These are phyloP conservation scores for Sigmodon hispidus DNA, from an alignment of 2,113 vertebrate species.

Conservation along the genomic window DNA sequence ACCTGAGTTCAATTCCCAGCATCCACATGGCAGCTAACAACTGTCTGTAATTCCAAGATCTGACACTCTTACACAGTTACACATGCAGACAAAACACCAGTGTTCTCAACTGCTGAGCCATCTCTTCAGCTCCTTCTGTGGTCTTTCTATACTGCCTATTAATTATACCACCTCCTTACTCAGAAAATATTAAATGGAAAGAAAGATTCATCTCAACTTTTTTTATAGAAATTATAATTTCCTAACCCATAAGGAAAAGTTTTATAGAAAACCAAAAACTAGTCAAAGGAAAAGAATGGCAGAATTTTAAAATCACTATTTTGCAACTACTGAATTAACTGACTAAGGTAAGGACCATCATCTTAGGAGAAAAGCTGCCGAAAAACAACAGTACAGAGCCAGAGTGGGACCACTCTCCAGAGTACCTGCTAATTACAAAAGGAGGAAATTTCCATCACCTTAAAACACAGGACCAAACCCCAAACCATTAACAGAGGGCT, in stretches of 20 bases:
- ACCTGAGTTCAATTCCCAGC: too few relatives aligned
- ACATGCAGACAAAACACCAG: too few relatives aligned
- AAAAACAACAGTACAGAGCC: not conserved
- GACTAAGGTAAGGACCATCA: not conserved
- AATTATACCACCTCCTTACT: not conserved
- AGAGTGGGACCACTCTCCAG: not conserved
- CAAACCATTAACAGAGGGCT: not conserved
- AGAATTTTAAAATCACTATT: constrained; percentile 56
- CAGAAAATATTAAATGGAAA: constrained; percentile 54
- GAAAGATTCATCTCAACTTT: not conserved
- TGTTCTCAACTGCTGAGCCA: too few relatives aligned
- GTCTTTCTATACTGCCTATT: not conserved
- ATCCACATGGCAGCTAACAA: too few relatives aligned
- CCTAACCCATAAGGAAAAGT: not conserved
- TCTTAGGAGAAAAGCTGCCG: not conserved
- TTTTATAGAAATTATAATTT: constrained; percentile 48
- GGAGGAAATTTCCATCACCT: not conserved
- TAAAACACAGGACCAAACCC: constrained; percentile 39
- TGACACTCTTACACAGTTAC: too few relatives aligned
- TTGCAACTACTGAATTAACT: constrained; percentile 48
- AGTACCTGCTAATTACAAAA: constrained; percentile 11
- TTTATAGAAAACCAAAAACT: constrained; percentile 23
- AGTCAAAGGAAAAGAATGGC: constrained; percentile 15
- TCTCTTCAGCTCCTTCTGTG: not conserved
- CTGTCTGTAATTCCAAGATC: too few relatives aligned